Percentiles rank a stretch among this genome's conserved stretches.
These are phyloP conservation scores for Muntiacus muntjak DNA, from an alignment of 2,113 vertebrate species.

Conservation along the genomic window DNA sequence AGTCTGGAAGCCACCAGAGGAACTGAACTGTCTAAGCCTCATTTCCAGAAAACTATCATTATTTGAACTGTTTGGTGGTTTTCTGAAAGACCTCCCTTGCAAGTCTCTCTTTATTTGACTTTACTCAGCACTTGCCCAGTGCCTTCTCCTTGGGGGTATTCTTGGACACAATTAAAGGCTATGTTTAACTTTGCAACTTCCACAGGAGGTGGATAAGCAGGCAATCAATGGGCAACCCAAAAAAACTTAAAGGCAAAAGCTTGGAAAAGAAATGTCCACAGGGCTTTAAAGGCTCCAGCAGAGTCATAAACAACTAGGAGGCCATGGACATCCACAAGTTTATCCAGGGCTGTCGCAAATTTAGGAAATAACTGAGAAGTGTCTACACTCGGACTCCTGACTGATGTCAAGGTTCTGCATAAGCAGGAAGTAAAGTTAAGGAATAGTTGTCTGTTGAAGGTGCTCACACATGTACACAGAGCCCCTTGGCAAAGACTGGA, in stretches of 20 bases:
- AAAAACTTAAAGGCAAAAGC: not conserved
- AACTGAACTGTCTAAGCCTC: not conserved
- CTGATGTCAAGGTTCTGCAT: not conserved
- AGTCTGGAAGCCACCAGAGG: not conserved
- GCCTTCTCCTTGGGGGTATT: not conserved
- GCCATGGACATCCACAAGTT: no score
- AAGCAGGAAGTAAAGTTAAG: not conserved
- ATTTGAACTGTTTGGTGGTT: not conserved
- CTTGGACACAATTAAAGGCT: not conserved
- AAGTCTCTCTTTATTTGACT: not conserved
- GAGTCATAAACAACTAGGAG: not conserved
- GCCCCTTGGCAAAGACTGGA: not conserved
- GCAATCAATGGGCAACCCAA: not conserved
- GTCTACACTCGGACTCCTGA: not conserved
- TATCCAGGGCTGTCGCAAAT: not conserved
- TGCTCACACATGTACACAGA: not conserved
- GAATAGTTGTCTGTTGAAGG: not conserved
- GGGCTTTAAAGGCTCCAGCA: not conserved
- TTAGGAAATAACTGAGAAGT: not conserved
- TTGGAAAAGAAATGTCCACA: not conserved
- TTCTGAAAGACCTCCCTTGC: not conserved
- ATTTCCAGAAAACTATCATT: not conserved
- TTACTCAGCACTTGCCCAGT: not conserved
- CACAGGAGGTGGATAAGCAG: not conserved
- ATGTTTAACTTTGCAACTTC: not conserved